A percentile compares a stretch with the other conserved stretches of the same genome.
Evolutionary conservation across 2,797 vertebrate genomes (phyloP).

Genomic region (Poeciliopsis infans): DNA sequence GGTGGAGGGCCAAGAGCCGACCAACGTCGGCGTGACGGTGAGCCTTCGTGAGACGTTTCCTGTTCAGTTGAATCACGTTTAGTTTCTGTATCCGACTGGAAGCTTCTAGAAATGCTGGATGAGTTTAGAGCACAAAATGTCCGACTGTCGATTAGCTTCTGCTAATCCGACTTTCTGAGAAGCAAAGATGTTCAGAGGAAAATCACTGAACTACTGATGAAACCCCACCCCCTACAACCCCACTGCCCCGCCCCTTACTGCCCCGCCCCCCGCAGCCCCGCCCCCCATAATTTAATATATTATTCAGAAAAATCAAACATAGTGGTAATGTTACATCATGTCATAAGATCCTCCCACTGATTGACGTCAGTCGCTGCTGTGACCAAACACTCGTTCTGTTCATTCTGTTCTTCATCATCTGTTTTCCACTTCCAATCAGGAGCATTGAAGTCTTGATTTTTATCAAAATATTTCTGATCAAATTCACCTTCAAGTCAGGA

Average conservation of each 20-base stretch:
- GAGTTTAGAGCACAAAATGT: neutral
- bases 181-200: neutral
- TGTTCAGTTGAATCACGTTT: neutral
- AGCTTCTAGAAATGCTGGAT: neutral
- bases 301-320: too few relatives aligned
- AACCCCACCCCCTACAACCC: neutral
- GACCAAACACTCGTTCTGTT: too few relatives aligned
- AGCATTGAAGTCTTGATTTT: too few relatives aligned
- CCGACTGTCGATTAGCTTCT: neutral
- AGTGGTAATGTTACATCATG: too few relatives aligned
- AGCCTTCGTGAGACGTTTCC: conserved; percentile 53
- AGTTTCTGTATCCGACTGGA: neutral
- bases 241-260: too few relatives aligned
- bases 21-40: conserved; percentile 90
- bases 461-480: neutral
- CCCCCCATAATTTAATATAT: too few relatives aligned
- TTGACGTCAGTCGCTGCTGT: too few relatives aligned
- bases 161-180: neutral
- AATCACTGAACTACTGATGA: neutral
- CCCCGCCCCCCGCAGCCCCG: too few relatives aligned
- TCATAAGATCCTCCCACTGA: too few relatives aligned
- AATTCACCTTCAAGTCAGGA: neutral
- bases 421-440: too few relatives aligned
- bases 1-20: conserved; percentile 89
- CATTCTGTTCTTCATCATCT: too few relatives aligned